Evolutionary conservation across 2,113 vertebrate genomes (phyloP).

Genomic region (Anas platyrhynchos): DNA sequence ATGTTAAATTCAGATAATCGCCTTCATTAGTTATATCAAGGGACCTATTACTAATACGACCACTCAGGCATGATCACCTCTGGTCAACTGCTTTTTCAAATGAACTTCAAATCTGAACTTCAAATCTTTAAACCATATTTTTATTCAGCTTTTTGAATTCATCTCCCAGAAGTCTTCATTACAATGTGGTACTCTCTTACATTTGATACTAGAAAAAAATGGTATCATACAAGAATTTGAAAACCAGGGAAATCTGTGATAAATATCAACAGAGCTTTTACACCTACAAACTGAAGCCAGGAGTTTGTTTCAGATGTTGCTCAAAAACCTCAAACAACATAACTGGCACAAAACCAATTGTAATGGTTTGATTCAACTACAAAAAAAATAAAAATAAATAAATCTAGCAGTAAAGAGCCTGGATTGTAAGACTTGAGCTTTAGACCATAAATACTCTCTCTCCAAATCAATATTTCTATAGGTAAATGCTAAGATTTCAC

Average conservation of each 20-base stretch:
- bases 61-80: conserved; percentile 41
- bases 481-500: background rate
- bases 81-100: conserved; percentile 53
- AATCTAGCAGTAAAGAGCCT: background rate
- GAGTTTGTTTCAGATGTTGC: background rate
- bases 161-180: background rate
- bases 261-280: background rate
- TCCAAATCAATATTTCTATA: background rate
- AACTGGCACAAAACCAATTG: background rate
- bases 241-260: background rate
- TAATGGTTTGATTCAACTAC: background rate
- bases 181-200: background rate
- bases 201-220: background rate
- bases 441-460: background rate
- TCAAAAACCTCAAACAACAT: background rate
- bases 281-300: background rate
- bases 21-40: conserved; percentile 72
- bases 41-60: conserved; percentile 71
- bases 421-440: background rate
- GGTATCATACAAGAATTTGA: rapidly evolving
- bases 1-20: conserved; percentile 76
- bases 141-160: background rate
- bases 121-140: background rate
- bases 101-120: conserved; percentile 11
- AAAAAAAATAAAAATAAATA: background rate